These are phyloP conservation scores for Salvelinus alpinus DNA, from an alignment of 2,113 vertebrate species.

Conservation along the genomic window DNA sequence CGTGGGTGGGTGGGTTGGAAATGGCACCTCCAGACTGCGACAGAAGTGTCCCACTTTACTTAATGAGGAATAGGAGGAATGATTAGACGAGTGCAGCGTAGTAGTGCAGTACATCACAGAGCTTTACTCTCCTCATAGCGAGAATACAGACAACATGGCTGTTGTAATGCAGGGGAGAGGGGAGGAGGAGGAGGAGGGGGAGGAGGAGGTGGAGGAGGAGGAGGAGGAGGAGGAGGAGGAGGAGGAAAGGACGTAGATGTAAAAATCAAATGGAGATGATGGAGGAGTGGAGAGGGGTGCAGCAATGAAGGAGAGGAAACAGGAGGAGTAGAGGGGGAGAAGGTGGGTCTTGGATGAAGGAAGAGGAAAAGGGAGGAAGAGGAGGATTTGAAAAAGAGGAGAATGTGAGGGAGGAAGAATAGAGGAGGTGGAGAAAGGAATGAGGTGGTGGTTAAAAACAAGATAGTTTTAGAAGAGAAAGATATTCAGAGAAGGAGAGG, in stretches of 20 bases:
- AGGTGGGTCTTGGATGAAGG: not conserved
- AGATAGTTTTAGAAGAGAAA: no score
- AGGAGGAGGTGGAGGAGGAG: no score
- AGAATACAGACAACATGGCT: constrained; percentile 43
- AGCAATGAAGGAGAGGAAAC: no score
- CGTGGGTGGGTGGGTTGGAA: constrained; percentile 2
- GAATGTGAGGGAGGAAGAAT: no score
- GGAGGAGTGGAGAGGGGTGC: no score
- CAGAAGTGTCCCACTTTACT: constrained; percentile 49
- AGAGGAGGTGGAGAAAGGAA: not conserved
- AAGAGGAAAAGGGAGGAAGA: not conserved
- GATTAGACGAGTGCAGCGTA: constrained; percentile 21
- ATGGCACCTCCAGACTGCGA: constrained; percentile 27
- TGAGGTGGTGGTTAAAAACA: no score
- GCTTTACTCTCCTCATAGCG: not conserved
- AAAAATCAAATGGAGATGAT: no score
- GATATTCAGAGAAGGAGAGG: not conserved
- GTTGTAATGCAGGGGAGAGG: constrained; percentile 57
- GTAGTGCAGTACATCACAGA: not conserved
- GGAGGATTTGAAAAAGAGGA: not conserved
- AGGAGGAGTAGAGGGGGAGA: no score
- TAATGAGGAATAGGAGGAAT: constrained; percentile 28
- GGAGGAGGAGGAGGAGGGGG: no score
- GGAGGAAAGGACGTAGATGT: no score
- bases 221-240: not conserved